Base-by-base conservation (phyloP, 2,113 vertebrate genomes). In the Hipposideros armiger region DNA sequence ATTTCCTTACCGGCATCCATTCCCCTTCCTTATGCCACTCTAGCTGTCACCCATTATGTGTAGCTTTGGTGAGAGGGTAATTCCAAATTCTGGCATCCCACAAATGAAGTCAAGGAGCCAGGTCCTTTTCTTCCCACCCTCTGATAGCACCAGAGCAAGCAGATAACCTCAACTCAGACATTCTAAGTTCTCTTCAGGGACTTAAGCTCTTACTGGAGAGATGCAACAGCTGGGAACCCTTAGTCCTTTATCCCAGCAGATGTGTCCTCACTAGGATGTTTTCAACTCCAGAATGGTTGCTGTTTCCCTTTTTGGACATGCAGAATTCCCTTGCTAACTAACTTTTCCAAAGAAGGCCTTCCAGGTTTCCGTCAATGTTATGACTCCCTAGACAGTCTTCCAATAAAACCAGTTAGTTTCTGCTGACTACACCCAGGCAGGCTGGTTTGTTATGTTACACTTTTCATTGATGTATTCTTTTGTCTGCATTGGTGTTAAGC, bases 371-470 rank as follows among this genome's bases (percentile, higher is more conserved):
- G 40, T 85, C 36, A 58, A 28, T 66, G 13, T 28, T 42, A 4
- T 36, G 76, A 76, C 11, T 73, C 20, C 17, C n/a, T 17, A 42
- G 70, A 42, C 20, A 94, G 50, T 40, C 67, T 77, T 56, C 36
- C 42, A 36, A 10, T 45, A 72, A 94, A 97, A 47, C 47, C 60
- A 30, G 32, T 45, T 24, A 52, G 30, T 77, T 82, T 97, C 76
- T 67, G 42, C 28, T 45, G 62, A 64, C 87, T 78, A 58, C 1
- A 60, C 45, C n/a, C 20, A 17, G 66, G 47, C 69, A 16, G 30
- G 85, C 67, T 56, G 19, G 4, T 19, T 16, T 22, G 4, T 11
- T 67, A 45, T 32, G 5, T 17, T 72, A 20, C 47, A 28, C 32
- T 82, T 67, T n/a, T 54, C 20, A 20, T 73, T 77, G 83, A 86